Evolutionary conservation across 2,113 vertebrate species (phyloP).

Genomic region (Periophthalmodon schlosseri): DNA sequence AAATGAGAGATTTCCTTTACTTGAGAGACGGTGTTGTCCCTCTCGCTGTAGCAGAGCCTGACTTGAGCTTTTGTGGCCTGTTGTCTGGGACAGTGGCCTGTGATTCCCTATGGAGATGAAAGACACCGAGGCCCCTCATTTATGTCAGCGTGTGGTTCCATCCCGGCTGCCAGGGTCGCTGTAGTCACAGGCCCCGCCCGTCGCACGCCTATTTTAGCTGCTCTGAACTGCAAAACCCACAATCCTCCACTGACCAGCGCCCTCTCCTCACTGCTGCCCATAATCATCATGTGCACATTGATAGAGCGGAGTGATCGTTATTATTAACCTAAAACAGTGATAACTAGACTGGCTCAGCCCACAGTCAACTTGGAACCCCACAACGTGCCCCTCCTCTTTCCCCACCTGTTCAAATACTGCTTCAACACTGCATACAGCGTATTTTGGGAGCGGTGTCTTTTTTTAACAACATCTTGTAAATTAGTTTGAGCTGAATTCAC

Average conservation of each 20-base stretch:
- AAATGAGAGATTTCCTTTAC: conserved; percentile 67
- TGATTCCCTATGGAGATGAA: conserved; percentile 73
- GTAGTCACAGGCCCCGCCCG: conserved; percentile 60
- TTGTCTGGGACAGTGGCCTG: conserved; percentile 59
- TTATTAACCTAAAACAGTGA: conserved; percentile 65
- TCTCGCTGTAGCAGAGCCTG: conserved; percentile 36
- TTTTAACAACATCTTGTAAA: neutral
- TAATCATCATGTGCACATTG: conserved; percentile 73
- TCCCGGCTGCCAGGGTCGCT: conserved; percentile 63
- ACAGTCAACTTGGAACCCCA: conserved; percentile 51
- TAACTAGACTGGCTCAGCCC: conserved; percentile 37
- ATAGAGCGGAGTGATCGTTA: conserved; percentile 66
- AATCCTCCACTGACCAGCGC: conserved; percentile 71
- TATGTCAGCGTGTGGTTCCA: conserved; percentile 73
- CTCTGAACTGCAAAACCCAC: conserved; percentile 75
- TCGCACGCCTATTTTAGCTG: conserved; percentile 70
- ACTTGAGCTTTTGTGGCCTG: conserved; percentile 68
- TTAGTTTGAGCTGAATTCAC: neutral
- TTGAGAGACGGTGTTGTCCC: conserved; percentile 45
- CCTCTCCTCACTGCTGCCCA: conserved; percentile 63
- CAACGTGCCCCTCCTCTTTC: neutral
- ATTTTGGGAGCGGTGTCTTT: too few relatives aligned
- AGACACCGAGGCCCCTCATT: conserved; percentile 65
- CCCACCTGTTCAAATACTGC: neutral
- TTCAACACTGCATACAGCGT: too few relatives aligned